A percentile compares a stretch with the other conserved stretches of the same genome.
Evolutionary conservation across 2,888 invertebrate genomes (phyloP).

Genomic region (Metacarcinus magister): DNA sequence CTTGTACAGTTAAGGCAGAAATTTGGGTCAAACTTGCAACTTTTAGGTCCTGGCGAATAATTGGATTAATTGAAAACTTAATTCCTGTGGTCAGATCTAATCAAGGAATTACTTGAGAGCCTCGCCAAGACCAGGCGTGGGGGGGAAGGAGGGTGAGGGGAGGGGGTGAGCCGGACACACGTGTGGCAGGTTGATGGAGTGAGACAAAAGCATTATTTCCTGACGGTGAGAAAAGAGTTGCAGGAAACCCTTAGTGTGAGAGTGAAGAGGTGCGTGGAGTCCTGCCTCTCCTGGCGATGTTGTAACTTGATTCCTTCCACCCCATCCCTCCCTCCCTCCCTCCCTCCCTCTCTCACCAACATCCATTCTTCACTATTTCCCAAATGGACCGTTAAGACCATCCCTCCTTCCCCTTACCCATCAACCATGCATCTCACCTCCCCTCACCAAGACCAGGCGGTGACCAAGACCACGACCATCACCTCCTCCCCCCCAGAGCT

Average conservation of each 20-base stretch:
- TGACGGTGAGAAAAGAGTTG: not conserved
- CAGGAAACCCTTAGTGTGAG: not conserved
- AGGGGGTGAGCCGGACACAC: not conserved
- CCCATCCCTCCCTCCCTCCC: not conserved
- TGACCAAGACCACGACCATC: not conserved
- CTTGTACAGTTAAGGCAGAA: not conserved
- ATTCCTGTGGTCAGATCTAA: not conserved
- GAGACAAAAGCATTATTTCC: not conserved
- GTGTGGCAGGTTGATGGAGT: not conserved
- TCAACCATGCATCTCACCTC: not conserved
- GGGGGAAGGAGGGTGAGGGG: not conserved
- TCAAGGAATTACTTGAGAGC: not conserved
- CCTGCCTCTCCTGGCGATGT: not conserved
- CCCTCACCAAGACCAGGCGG: not conserved
- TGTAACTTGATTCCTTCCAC: not conserved
- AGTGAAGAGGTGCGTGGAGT: not conserved
- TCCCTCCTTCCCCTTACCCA: not conserved
- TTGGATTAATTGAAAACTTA: not conserved
- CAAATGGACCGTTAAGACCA: not conserved
- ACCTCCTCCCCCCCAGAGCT: not conserved
- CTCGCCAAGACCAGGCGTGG: not conserved
- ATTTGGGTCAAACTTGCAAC: not conserved
- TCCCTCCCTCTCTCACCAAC: not conserved
- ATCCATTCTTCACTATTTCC: not conserved
- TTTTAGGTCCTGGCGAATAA: not conserved